Evolutionary conservation across 2,797 vertebrate genomes (phyloP).

Genomic region (Mallotus villosus): DNA sequence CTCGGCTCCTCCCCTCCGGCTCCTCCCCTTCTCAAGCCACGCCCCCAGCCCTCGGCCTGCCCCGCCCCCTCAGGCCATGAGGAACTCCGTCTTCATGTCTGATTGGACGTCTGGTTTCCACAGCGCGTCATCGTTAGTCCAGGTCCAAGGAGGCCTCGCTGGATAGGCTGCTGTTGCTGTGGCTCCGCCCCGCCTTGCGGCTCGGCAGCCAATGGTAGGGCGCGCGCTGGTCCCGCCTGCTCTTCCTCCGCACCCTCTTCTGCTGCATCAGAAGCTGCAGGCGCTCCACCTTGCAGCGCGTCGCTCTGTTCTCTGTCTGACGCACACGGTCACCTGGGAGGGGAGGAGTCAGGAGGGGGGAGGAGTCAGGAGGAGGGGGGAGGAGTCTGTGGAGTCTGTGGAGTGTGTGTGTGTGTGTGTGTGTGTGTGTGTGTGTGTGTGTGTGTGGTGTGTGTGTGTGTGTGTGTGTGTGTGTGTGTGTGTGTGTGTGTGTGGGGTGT

Average conservation of each 20-base stretch:
- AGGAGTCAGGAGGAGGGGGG: neutral
- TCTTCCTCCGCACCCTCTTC: constrained; percentile 93
- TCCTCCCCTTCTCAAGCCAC: neutral
- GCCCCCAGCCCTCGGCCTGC: neutral
- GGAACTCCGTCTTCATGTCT: constrained; percentile 93
- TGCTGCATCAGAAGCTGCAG: constrained; percentile 97
- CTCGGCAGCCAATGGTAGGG: constrained; percentile 94
- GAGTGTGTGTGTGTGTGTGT: neutral
- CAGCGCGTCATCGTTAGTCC: constrained; percentile 94
- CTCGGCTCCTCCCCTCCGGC: neutral
- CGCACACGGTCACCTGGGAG: constrained; percentile 87
- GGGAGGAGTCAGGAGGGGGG: neutral
- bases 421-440: neutral
- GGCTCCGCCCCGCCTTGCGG: constrained; percentile 89
- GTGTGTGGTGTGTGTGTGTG: neutral
- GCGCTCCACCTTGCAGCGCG: constrained; percentile 95
- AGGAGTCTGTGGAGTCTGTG: too few species aligned
- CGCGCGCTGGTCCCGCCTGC: constrained; percentile 85
- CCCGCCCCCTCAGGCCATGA: constrained; percentile 82
- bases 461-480: neutral
- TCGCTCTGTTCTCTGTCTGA: constrained; percentile 95
- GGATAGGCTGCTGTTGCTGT: constrained; percentile 90
- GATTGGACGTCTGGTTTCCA: constrained; percentile 98
- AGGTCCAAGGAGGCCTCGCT: constrained; percentile 92
- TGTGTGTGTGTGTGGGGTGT: neutral